Percentiles rank a stretch among this genome's conserved stretches.
Evolutionary conservation across 2,888 invertebrate species (phyloP).

Genomic region (Diplolepis rosae): DNA sequence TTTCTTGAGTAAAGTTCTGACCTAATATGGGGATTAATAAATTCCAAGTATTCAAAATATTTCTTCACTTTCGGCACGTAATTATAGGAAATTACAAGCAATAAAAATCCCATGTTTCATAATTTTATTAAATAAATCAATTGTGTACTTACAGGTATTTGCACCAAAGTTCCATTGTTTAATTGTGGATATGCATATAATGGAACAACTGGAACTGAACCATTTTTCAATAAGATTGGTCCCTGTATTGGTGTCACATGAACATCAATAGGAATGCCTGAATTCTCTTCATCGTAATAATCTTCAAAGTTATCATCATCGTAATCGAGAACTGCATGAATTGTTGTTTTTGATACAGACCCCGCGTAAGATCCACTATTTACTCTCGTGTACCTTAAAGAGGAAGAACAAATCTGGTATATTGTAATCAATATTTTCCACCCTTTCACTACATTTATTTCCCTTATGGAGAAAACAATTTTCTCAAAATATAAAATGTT

Average conservation of each 20-base stretch:
- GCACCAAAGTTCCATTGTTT: conserved; percentile 90
- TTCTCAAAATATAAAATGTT: no score
- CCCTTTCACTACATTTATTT: no score
- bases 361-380: conserved; percentile 63
- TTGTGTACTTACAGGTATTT: conserved; percentile 88
- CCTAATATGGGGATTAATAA: background rate
- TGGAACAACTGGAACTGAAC: conserved; percentile 90
- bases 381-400: conserved; percentile 68
- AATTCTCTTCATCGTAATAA: conserved; percentile 76
- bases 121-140: background rate
- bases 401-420: background rate
- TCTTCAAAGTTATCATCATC: conserved; percentile 77
- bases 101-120: background rate
- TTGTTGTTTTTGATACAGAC: conserved; percentile 76
- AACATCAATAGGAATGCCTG: conserved; percentile 72
- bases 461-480: no score
- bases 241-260: conserved; percentile 90
- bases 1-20: background rate
- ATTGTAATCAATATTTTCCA: background rate
- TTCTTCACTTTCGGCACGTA: background rate
- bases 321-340: conserved; percentile 84
- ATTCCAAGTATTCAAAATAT: background rate
- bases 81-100: background rate
- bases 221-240: conserved; percentile 90
- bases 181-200: conserved; percentile 88